A percentile compares a stretch with the other conserved stretches of the same genome.
phyloP scores from a whole-genome alignment of 1,140 invertebrate species.

The Heliconius nattereri region DNA sequence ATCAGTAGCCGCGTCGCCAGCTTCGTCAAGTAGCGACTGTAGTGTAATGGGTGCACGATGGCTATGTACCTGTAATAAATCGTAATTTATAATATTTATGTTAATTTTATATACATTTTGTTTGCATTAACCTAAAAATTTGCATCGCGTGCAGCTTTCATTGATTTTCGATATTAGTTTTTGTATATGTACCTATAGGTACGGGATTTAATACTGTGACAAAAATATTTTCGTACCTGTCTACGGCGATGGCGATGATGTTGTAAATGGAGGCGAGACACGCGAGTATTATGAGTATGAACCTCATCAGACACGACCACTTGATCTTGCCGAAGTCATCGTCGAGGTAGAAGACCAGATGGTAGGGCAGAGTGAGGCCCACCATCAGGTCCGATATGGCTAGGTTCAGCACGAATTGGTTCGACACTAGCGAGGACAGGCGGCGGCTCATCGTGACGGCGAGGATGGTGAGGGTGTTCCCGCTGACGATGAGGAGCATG shows the following conservation, averaged over 20 bases:
- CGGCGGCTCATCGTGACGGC: constrained; percentile 85
- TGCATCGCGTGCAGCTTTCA: constrained; percentile 1
- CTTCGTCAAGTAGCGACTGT: constrained; percentile 86
- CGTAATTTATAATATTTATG: background rate
- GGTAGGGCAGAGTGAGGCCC: constrained; percentile 87
- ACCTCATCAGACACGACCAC: constrained; percentile 85
- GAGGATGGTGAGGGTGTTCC: constrained; percentile 87
- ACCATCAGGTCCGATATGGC: constrained; percentile 88
- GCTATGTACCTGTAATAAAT: constrained; percentile 84
- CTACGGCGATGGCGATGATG: constrained; percentile 90
- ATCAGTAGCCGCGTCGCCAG: constrained; percentile 83
- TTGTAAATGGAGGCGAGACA: constrained; percentile 90
- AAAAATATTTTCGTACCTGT: constrained; percentile 79
- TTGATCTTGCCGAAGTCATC: constrained; percentile 81
- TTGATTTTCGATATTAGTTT: constrained; percentile 1
- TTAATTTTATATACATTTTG: background rate
- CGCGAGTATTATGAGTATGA: constrained; percentile 86
- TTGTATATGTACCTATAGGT: background rate
- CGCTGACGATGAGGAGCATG: constrained; percentile 84
- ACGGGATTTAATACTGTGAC: background rate
- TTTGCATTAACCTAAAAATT: constrained; percentile 3
- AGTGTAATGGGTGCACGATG: constrained; percentile 90
- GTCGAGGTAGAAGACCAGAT: constrained; percentile 86
- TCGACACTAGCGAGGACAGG: constrained; percentile 84
- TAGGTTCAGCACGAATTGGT: constrained; percentile 88